phyloP scores from a whole-genome alignment of 2,113 vertebrate species.

The Benitochromis conjunctus region DNA sequence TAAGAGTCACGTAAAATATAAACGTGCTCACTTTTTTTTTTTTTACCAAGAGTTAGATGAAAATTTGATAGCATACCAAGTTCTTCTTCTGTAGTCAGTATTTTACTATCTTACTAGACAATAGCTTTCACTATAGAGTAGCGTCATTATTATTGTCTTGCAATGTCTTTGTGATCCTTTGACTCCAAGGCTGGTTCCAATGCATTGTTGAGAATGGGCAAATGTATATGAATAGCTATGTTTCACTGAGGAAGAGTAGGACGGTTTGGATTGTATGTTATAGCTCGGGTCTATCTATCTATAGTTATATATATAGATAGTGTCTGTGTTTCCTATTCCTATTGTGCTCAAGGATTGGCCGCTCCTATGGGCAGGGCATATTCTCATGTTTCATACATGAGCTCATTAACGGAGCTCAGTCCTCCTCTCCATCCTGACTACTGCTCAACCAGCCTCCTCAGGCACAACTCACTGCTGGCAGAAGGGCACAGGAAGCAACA shows the following conservation, averaged over 20 bases:
- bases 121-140: neutral
- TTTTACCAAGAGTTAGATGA: neutral
- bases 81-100: neutral
- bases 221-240: neutral
- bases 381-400: slow-evolving; percentile 72
- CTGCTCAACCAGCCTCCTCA: slow-evolving; percentile 45
- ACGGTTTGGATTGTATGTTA: neutral
- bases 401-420: slow-evolving; percentile 62
- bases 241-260: neutral
- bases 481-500: slow-evolving; percentile 43
- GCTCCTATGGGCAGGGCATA: slow-evolving; percentile 1
- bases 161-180: neutral
- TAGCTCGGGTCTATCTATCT: neutral
- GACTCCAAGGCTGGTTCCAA: neutral
- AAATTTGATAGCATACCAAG: neutral
- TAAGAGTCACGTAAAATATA: neutral
- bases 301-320: neutral
- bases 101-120: neutral
- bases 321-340: neutral
- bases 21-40: neutral
- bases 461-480: slow-evolving; percentile 42
- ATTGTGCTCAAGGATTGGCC: neutral
- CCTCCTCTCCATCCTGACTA: slow-evolving; percentile 40
- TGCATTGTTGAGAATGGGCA: neutral
- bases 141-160: neutral